Evolutionary conservation across 1,140 invertebrate genomes (phyloP), one percentile per base, ranked within the genome.

Genomic region (Arctopsyche grandis): DNA sequence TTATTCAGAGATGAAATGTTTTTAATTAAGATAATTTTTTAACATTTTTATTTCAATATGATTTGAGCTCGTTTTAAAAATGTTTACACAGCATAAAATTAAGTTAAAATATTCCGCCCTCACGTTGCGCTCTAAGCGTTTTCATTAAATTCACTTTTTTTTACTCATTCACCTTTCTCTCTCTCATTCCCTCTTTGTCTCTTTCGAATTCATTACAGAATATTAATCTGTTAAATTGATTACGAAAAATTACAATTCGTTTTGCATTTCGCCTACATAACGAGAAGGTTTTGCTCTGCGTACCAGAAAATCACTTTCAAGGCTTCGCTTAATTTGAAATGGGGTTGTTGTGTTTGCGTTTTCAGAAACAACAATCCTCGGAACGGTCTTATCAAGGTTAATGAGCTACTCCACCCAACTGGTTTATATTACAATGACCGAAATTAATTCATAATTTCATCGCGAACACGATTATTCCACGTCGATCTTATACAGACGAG

Each of bases 11-110:
- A 38, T 38, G 29, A 38, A 38, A 38, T 38, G 29, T 38, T 38
- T 38, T 38, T 38, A 52, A 52, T 52, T 16, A 52, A 52, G 48
- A 52, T 52, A 14, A 52, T 52, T 14, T 52, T 52, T 16, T 14
- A 52, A 52, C 48, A 3, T 12, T 52, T 16, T 52, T 52, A 14
- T 52, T 14, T 52, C 48, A 16, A 52, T 52, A 52, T 52, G 12
- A 52, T 52, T 52, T 16, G 12, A 16, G 16, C 16, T 52, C 48
- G 12, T 14, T 12, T 14, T 52, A 16, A 16, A 52, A 52, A 16
- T 52, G 48, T 52, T 52, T 52, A 52, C 48, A 52, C 48, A 52
- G 48, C 48, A 52, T 52, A 52, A 52, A 52, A 52, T 52, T 52
- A 52, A 52, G 48, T 14, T 52, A 52, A 52, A 52, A 52, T 52